phyloP scores from a whole-genome alignment of 2,113 vertebrate species.

The Rhagologus leucostigma region DNA sequence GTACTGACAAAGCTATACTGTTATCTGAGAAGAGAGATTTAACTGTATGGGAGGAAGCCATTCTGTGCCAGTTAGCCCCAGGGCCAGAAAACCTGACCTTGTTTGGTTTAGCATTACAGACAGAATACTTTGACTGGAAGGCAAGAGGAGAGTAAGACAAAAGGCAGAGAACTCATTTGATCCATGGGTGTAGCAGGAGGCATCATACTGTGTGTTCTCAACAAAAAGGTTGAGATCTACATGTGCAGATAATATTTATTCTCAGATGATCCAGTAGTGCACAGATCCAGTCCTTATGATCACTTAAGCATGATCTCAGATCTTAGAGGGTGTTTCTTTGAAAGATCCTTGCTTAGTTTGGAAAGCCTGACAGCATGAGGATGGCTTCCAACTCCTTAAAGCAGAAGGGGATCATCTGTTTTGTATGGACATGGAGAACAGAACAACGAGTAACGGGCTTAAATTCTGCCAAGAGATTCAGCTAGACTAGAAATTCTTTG shows the following conservation, averaged over 20 bases:
- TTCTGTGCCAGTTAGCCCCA: constrained; percentile 29
- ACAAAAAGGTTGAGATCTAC: neutral
- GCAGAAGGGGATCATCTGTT: constrained; percentile 2
- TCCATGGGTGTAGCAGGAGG: neutral
- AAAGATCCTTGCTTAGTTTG: neutral
- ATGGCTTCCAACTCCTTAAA: neutral
- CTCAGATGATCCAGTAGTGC: neutral
- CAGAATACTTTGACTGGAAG: neutral
- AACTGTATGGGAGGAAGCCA: constrained; percentile 16
- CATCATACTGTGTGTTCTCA: neutral
- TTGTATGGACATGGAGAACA: neutral
- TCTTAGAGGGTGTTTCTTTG: neutral
- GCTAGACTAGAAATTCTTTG: neutral
- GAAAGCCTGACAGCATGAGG: neutral
- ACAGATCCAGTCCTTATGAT: neutral
- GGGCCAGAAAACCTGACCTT: constrained; percentile 32
- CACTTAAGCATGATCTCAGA: neutral
- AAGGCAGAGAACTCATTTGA: neutral
- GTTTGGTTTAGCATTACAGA: constrained; percentile 16
- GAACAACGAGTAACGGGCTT: neutral
- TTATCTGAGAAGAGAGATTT: neutral
- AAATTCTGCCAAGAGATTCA: constrained; percentile 1
- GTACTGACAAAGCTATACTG: constrained; percentile 48
- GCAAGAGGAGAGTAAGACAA: neutral
- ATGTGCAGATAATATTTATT: neutral